Evolutionary conservation across 1,140 invertebrate genomes (phyloP), one percentile per base, ranked within the genome.

Genomic region (Leptinotarsa defecta): DNA sequence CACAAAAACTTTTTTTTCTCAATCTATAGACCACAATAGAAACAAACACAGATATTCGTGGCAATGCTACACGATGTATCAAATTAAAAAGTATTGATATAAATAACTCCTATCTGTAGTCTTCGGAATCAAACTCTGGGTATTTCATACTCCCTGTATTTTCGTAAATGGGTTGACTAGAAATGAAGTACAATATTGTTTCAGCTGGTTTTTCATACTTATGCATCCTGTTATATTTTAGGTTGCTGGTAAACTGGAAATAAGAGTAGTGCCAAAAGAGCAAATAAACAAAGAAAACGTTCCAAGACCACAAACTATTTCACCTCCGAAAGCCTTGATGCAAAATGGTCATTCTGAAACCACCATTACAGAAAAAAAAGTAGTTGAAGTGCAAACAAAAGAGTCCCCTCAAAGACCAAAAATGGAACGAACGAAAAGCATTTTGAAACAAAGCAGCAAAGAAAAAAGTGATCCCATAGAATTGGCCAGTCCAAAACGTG

Each of bases 181-280:
- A 34, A 34, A 34, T 1, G 6, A 8, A 34, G 6, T 34, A 34
- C 34, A 43, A 11, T 8, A 43, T 43, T 43, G 8, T 11, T 43
- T 11, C 11, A 43, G 2, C 34, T 43, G 34, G 34, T 11, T 43
- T 43, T 43, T 43, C 8, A 43, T 43, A 11, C 6, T 43, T 43
- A 11, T 43, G 34, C 8, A 11, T 43, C 8, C 0, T 43, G n/a
- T 57, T 19, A n/a, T 78, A 67, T 80, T 74, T 15, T 61, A 85
- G 81, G 84, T 85, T 13, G 84, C 84, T 13, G 93, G 93, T 63
- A 89, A 93, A 73, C 87, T 95, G 48, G 93, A 95, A 87, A 95
- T 95, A 75, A 88, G 94, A 68, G 93, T 95, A 34, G 89, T 94
- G 52, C 86, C 87, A 73, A 87, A 87, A 85, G 85, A 85, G 34